A percentile compares a stretch with the other conserved stretches of the same genome.
Conservation (phyloP, 2,113 vertebrate species). For the Paraplagusia blochii region DNA sequence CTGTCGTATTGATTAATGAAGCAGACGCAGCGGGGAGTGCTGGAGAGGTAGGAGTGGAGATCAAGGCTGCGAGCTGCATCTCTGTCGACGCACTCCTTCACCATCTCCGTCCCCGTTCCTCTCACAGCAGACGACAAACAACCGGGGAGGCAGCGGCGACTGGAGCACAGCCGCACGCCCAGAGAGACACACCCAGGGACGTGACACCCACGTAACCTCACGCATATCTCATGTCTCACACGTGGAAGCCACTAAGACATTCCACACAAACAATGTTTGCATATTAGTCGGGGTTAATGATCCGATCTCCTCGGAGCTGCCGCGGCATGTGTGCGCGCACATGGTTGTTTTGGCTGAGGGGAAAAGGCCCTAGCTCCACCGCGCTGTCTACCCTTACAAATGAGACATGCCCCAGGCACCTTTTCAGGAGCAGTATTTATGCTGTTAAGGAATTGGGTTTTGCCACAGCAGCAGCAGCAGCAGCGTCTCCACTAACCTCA, state of each 20-base stretch:
- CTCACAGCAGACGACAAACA: slow-evolving; percentile 44
- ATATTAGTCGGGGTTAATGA: slow-evolving; percentile 70
- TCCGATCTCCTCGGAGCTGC: slow-evolving; percentile 47
- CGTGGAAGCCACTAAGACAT: slow-evolving; percentile 31
- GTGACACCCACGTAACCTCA: slow-evolving; percentile 21
- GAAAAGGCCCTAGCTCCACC: slow-evolving; percentile 37
- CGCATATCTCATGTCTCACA: slow-evolving; percentile 20
- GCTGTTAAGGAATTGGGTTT: slow-evolving; percentile 53
- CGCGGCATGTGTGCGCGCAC: neutral
- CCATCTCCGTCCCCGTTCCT: slow-evolving; percentile 45
- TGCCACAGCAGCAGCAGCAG: slow-evolving; percentile 22
- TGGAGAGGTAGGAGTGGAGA: slow-evolving; percentile 63
- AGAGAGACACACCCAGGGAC: slow-evolving; percentile 38
- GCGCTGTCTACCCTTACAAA: slow-evolving; percentile 44
- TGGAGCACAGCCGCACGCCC: slow-evolving; percentile 19
- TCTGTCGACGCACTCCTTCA: slow-evolving; percentile 21
- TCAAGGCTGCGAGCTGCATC: slow-evolving; percentile 60
- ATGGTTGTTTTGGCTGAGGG: slow-evolving; percentile 37
- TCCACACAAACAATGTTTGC: slow-evolving; percentile 65
- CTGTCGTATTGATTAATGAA: slow-evolving; percentile 80
- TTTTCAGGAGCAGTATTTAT: slow-evolving; percentile 62
- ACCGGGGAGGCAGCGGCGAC: slow-evolving; percentile 38
- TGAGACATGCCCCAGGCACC: slow-evolving; percentile 53
- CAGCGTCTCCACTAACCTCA: slow-evolving; percentile 56
- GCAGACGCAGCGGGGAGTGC: slow-evolving; percentile 66